Base-by-base conservation (phyloP, 1,140 invertebrate genomes). In the Drosophila lowei region DNA sequence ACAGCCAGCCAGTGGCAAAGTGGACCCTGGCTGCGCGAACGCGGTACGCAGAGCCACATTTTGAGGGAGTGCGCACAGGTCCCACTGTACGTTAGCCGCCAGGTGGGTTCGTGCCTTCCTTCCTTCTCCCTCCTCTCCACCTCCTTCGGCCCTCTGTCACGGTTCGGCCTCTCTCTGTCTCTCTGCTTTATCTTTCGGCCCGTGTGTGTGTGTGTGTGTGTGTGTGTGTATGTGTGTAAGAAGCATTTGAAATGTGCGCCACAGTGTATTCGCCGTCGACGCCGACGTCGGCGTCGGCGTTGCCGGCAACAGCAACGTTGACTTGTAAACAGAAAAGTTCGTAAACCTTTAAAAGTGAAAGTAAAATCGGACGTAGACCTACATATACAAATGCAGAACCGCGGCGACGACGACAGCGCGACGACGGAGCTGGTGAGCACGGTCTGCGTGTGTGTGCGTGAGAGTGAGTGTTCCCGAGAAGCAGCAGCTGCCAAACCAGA, bases 281-380 rank as follows among this genome's bases (percentile, higher is more conserved):
- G 23, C 38, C 76, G 57, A 30, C 68, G 71, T 34, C 52, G 52
- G 16, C 44, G 57, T 50, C 48, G 72, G 3, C 30, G 54, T 18
- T 53, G 59, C 43, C 42, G 9, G 71, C 57, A 23, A 30, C 70
- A 78, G 78, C 70, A 73, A 71, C 64, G 56, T 66, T 79, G 84
- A 78, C 80, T 79, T 90, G 89, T 90, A 90, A 90, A 90, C 84
- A 89, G 74, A 90, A 90, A 90, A 90, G 89, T 90, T 90, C 89
- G 89, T 90, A 90, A 78, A 90, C 89, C 89, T 90, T 90, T 90
- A 90, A 90, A 90, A 90, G 89, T 90, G 89, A 90, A 90, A 90
- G 89, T 90, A 90, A 84, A 84, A 90, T 90, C 89, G 89, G 85
- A 90, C 89, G 76, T 90, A 90, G 89, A 90, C 89, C 89, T 90